Base-by-base conservation (phyloP, 1,140 invertebrate species). In the Halictus rubicundus region DNA sequence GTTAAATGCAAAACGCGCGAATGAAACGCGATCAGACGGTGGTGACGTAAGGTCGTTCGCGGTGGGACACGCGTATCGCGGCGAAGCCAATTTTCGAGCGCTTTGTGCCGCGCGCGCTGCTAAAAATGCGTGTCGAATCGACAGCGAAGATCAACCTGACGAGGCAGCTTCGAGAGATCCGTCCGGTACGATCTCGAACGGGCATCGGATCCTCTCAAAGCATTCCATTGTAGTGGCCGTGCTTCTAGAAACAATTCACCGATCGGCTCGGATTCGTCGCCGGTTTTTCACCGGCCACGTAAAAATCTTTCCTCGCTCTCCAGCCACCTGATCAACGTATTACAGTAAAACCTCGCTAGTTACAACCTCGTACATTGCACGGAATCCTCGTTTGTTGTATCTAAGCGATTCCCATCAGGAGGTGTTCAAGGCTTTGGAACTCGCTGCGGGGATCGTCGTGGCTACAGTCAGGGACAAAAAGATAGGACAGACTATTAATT, bases 51-150 rank as follows among this genome's bases (percentile, higher is more conserved):
- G 68, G 60, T 16, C 81, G 65, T 14, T 39, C 66, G 23, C 60
- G 70, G 32, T 39, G 46, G 46, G 59, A 59, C 70, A 68, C 82
- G 61, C 78, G 82, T 84, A 84, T 73, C 82, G 77, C 74, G 65
- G 75, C 52, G 83, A 72, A 68, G 80, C 73, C 77, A 81, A 85
- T 80, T 81, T 57, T 72, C 83, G 60, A 70, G 42, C 61, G 84
- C 82, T 85, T 86, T 85, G 82, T 84, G 69, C 73, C 59, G 68
- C 63, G 68, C 63, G 68, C 65, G 68, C 71, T 79, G 81, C 71
- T 86, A 85, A 86, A 86, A 86, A 86, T 82, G 84, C 84, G 85
- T 86, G 81, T 32, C 83, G 85, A 86, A 86, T 86, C 85, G 73
- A 71, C 84, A 66, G 84, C 54, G 54, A 73, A 61, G 77, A 75